Percentiles rank a stretch among this genome's conserved stretches.
Conservation (phyloP, 2,888 invertebrate genomes). For the Chrysolina oricalcia region DNA sequence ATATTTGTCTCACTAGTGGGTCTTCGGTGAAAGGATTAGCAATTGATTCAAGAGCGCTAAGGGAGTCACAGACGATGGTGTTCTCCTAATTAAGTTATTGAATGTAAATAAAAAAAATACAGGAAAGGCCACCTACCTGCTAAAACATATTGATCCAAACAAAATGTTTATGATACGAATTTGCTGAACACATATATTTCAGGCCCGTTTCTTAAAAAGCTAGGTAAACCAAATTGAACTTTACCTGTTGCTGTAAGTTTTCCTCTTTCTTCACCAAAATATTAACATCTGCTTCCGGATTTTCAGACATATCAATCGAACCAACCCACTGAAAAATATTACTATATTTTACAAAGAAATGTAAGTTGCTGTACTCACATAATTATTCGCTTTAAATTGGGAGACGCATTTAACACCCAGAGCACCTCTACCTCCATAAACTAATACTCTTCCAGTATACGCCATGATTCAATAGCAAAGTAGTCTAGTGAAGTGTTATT, state of each 20-base stretch:
- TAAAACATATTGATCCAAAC: no score
- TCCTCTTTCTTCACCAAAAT: conserved; percentile 87
- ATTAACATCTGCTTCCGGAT: conserved; percentile 87
- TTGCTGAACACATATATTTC: neutral
- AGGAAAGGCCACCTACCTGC: no score
- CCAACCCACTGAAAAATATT: conserved; percentile 67
- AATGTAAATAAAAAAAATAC: no score
- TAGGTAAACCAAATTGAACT: neutral
- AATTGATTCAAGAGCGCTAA: no score
- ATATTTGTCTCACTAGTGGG: no score
- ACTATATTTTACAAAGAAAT: conserved; percentile 7
- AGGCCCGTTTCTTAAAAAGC: conserved; percentile 1
- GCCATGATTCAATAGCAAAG: conserved; percentile 54
- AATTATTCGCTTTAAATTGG: conserved; percentile 91
- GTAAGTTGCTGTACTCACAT: conserved; percentile 75
- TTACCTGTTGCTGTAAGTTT: conserved; percentile 81
- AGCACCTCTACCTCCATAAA: conserved; percentile 98
- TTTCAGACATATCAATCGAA: conserved; percentile 69
- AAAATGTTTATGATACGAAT: no score
- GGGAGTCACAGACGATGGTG: no score
- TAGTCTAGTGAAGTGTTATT: no score
- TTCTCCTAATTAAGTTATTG: no score
- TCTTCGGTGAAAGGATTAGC: no score
- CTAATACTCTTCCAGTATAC: conserved; percentile 80
- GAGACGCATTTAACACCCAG: conserved; percentile 91